A percentile compares a stretch with the other conserved stretches of the same genome.
These are phyloP conservation scores for Eremophila alpestris DNA, from an alignment of 2,797 vertebrate genomes.

Conservation along the genomic window DNA sequence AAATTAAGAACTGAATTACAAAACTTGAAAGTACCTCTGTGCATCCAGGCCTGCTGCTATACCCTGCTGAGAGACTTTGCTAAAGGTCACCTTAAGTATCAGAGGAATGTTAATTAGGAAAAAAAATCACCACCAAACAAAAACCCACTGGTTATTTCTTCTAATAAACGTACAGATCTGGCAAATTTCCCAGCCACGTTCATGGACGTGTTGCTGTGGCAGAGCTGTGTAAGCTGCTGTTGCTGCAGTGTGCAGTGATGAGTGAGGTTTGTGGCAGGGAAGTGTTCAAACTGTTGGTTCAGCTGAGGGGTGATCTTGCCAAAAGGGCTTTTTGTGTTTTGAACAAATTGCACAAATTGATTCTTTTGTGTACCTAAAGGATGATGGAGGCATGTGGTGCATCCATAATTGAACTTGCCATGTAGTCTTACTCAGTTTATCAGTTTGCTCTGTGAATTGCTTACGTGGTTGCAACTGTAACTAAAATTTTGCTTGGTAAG, in stretches of 20 bases:
- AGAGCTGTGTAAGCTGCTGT: rapidly evolving
- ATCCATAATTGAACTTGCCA: conserved; percentile 21
- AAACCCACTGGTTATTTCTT: neutral
- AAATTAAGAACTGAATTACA: neutral
- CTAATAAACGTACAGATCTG: neutral
- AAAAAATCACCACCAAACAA: neutral
- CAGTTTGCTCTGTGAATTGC: conserved; percentile 30
- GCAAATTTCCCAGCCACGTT: rapidly evolving
- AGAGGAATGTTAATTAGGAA: neutral
- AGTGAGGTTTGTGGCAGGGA: neutral
- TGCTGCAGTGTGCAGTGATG: neutral
- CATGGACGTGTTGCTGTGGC: neutral
- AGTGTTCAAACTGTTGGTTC: neutral
- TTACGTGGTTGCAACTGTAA: conserved; percentile 21
- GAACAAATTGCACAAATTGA: conserved; percentile 24
- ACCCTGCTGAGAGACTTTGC: neutral
- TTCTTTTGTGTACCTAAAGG: conserved; percentile 17
- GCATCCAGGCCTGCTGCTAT: neutral
- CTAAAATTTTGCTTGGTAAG: neutral
- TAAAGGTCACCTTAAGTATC: neutral
- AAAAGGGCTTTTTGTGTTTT: neutral
- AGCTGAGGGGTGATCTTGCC: neutral
- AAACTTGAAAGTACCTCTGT: neutral
- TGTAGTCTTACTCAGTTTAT: conserved; percentile 13
- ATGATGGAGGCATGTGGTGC: conserved; percentile 26